phyloP scores from a whole-genome alignment of 2,888 invertebrate species.

The Caenorhabditis uteleia region DNA sequence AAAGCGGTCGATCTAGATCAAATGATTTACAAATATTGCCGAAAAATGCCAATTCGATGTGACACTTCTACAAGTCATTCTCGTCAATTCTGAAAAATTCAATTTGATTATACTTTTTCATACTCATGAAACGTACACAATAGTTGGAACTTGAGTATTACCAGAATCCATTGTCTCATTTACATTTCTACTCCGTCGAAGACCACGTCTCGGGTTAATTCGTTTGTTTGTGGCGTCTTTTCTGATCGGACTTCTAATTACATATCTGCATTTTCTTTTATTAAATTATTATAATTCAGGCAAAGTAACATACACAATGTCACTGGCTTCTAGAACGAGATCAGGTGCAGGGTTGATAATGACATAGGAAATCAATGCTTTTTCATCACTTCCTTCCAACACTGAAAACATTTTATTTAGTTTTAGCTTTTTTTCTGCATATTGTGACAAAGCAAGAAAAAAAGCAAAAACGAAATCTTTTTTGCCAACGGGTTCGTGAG shows the following conservation, averaged over 20 bases:
- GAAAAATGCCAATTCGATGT: background rate
- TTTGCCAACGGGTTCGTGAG: too few relatives aligned
- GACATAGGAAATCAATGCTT: constrained; percentile 89
- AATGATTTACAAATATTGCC: constrained; percentile 11
- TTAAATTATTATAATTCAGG: constrained; percentile 1
- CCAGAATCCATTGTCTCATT: constrained; percentile 42
- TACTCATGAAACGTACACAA: constrained; percentile 8
- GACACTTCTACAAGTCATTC: constrained; percentile 30
- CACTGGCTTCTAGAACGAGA: constrained; percentile 90
- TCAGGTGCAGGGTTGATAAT: constrained; percentile 98
- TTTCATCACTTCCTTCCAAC: constrained; percentile 37
- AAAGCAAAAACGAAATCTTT: too few relatives aligned
- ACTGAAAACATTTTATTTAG: constrained; percentile 17
- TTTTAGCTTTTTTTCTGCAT: too few relatives aligned
- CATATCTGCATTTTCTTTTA: constrained; percentile 41
- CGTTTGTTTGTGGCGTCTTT: constrained; percentile 55
- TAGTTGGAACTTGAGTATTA: constrained; percentile 27
- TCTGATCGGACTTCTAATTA: constrained; percentile 52
- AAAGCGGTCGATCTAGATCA: constrained; percentile 4
- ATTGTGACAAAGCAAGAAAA: too few relatives aligned
- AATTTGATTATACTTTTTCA: background rate
- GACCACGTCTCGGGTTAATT: constrained; percentile 59
- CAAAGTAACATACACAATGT: constrained; percentile 86
- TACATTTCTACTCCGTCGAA: constrained; percentile 52
- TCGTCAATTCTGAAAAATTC: constrained; percentile 25